These are phyloP conservation scores for Agrochola macilenta DNA, from an alignment of 2,888 invertebrate species.

Conservation along the genomic window DNA sequence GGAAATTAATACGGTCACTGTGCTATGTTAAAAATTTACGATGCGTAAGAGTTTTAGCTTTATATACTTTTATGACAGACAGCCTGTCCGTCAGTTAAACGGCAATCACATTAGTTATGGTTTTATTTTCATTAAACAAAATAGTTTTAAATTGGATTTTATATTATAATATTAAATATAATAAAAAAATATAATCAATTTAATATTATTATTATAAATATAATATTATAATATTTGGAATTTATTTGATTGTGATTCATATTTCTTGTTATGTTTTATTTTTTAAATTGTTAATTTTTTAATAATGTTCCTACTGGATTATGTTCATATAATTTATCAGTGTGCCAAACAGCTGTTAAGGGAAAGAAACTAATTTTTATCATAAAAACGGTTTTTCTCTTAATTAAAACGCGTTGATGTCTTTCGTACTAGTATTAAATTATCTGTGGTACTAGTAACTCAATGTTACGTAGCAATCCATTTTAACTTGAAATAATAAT, in stretches of 20 bases:
- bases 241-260: not conserved
- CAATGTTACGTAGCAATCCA: not conserved
- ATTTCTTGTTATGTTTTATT: not conserved
- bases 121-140: not conserved
- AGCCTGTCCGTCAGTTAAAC: constrained; percentile 12
- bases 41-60: not conserved
- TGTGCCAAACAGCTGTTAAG: not conserved
- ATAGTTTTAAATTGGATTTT: no score
- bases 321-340: not conserved
- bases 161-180: no score
- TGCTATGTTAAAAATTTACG: constrained; percentile 15
- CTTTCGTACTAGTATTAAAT: constrained; percentile 41
- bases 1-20: constrained; percentile 32
- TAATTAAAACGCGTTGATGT: constrained; percentile 57
- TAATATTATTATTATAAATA: no score
- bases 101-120: constrained; percentile 31
- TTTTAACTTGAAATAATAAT: not conserved
- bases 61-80: not conserved
- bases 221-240: not conserved
- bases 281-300: no score
- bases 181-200: no score
- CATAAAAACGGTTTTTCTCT: no score
- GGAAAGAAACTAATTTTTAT: not conserved
- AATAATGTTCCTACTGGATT: no score
- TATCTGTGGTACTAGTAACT: not conserved